Percentiles rank a stretch among this genome's conserved stretches.
Evolutionary conservation across 2,888 invertebrate species (phyloP).

Genomic region (Leptura quadrifasciata): DNA sequence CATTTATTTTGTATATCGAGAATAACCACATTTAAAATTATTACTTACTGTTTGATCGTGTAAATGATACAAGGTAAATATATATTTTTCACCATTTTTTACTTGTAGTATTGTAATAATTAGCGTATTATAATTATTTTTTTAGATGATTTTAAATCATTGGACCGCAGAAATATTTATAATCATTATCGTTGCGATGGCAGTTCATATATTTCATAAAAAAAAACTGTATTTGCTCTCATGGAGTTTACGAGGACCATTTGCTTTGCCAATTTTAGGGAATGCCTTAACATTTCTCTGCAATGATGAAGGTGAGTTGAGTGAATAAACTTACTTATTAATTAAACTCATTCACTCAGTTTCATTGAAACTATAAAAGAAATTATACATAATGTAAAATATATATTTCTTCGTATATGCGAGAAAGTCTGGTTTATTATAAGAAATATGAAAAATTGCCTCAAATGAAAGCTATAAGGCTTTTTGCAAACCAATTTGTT

Average conservation of each 20-base stretch:
- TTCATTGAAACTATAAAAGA: not conserved
- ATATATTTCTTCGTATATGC: not conserved
- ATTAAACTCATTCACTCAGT: too few relatives aligned
- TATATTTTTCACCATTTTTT: not conserved
- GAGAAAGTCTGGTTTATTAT: too few relatives aligned
- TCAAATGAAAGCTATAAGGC: too few relatives aligned
- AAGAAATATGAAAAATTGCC: too few relatives aligned
- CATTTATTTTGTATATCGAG: not conserved
- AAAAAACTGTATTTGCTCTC: constrained; percentile 52
- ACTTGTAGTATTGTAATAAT: not conserved
- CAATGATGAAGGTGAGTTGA: constrained; percentile 56
- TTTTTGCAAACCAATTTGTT: too few relatives aligned
- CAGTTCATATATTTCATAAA: constrained; percentile 42
- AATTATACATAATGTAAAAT: not conserved
- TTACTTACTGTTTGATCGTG: not conserved
- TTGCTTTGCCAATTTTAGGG: constrained; percentile 59
- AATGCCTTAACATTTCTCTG: constrained; percentile 58
- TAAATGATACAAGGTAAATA: constrained; percentile 12
- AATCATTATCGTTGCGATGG: constrained; percentile 16
- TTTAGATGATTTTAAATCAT: constrained; percentile 21
- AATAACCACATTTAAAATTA: not conserved
- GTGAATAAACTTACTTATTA: not conserved
- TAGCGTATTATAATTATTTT: not conserved
- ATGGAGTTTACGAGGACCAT: constrained; percentile 57
- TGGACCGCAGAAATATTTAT: constrained; percentile 17